Percentiles rank a stretch among this genome's conserved stretches.
phyloP scores from a whole-genome alignment of 2,113 vertebrate genomes.

The Phalacrocorax brasilianus region DNA sequence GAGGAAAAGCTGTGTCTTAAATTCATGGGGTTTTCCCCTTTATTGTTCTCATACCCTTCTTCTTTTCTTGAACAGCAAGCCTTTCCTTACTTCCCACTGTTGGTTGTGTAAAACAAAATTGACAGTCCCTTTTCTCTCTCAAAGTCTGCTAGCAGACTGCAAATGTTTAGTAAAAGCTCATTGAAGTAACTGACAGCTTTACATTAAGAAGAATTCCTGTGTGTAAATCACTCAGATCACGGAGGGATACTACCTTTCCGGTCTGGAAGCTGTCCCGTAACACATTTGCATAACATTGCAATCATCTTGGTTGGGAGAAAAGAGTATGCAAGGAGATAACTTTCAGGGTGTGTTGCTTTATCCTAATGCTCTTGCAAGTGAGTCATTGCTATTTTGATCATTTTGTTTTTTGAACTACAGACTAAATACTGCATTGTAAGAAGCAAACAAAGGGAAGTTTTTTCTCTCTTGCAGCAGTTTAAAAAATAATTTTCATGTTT shows the following conservation, averaged over 20 bases:
- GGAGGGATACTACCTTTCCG: neutral
- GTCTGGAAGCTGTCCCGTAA: neutral
- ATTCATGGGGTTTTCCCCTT: fast-evolving
- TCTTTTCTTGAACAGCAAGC: neutral
- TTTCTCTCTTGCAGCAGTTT: constrained; percentile 17
- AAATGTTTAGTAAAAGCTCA: neutral
- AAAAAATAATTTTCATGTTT: constrained; percentile 41
- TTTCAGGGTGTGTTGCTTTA: neutral
- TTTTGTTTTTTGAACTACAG: constrained; percentile 32
- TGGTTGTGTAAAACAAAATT: neutral
- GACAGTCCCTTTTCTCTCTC: neutral
- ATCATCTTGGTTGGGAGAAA: neutral
- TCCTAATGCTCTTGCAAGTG: constrained; percentile 26
- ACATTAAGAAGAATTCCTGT: neutral
- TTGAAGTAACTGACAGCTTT: neutral
- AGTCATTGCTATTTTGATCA: constrained; percentile 42
- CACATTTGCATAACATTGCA: neutral
- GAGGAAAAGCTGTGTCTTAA: neutral
- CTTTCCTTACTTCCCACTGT: neutral
- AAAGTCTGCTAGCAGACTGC: neutral
- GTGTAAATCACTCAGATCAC: neutral
- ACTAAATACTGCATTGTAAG: constrained; percentile 17
- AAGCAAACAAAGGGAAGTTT: neutral
- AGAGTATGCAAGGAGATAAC: neutral
- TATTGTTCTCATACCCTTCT: neutral